Percentiles rank a stretch among this genome's conserved stretches.
Evolutionary conservation across 2,888 invertebrate genomes (phyloP).

Genomic region (Dicyrtoma fusca): DNA sequence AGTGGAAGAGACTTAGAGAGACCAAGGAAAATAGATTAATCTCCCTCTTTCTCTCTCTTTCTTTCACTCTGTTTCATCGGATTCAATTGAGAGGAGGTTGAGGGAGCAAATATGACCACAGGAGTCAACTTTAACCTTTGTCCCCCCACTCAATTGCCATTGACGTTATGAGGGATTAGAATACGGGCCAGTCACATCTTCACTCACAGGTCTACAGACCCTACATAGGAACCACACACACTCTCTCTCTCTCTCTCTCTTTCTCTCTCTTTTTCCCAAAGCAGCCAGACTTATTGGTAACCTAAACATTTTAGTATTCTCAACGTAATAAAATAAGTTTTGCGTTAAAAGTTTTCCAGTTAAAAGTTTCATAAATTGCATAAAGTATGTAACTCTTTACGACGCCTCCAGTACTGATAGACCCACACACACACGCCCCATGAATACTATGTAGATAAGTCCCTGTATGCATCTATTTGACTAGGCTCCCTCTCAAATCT

Average conservation of each 20-base stretch:
- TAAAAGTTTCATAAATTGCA: constrained; percentile 37
- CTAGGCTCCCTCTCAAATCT: not conserved
- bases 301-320: constrained; percentile 29
- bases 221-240: too few relatives aligned
- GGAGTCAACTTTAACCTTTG: constrained; percentile 29
- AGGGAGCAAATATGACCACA: constrained; percentile 14
- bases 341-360: constrained; percentile 34
- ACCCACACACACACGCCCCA: too few relatives aligned
- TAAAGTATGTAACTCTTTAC: constrained; percentile 9
- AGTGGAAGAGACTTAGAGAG: too few relatives aligned
- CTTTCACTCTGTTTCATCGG: not conserved
- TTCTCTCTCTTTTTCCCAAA: not conserved
- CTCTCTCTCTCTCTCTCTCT: not conserved
- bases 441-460: not conserved
- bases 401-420: not conserved
- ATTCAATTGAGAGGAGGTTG: not conserved
- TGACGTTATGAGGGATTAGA: too few relatives aligned
- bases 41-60: not conserved
- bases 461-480: not conserved
- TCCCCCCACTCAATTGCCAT: not conserved
- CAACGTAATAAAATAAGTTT: constrained; percentile 36
- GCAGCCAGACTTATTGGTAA: not conserved
- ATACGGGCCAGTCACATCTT: too few relatives aligned
- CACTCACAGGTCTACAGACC: too few relatives aligned
- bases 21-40: not conserved